Evolutionary conservation across 1,140 invertebrate species (phyloP), one percentile per base, ranked within the genome.

Genomic region (Bombyx mandarina): DNA sequence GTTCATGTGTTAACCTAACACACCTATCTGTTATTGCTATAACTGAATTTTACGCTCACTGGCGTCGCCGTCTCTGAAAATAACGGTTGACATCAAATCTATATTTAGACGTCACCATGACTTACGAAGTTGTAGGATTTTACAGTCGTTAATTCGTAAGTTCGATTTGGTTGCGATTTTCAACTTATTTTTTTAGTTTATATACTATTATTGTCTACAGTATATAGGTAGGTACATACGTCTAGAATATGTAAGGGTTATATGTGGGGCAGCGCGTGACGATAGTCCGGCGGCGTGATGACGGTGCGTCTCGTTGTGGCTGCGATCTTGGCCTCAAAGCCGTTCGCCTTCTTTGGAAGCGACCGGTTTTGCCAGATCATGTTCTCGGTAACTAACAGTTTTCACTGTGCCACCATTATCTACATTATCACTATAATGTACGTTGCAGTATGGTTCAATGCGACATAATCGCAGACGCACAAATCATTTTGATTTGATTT

Each of bases 281-380:
- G 45, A 43, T 43, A 48, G 54, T n/a, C 45, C 10, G 58, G 18
- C 70, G 73, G 52, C 67, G 65, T 61, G 65, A 63, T 69, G 61
- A 60, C 58, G 2, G 44, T 35, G 56, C 47, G 26, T 46, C 56
- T 57, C 42, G 58, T 59, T 52, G 48, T 60, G 61, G 56, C 65
- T 71, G 56, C 63, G 65, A 65, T 68, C 73, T 75, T 75, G 79
- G 71, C 79, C 81, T 82, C 79, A 77, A 73, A 78, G 71, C 78
- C 79, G 73, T 79, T 82, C 82, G 66, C 83, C 83, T 79, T 86
- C 77, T 84, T 86, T 79, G 83, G 83, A 56, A 66, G 65, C 69
- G 75, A 84, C 83, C 79, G 83, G 81, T 86, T 86, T 74, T 58
- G 65, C 65, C 62, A 71, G 69, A 73, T 71, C 67, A 72, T 65